Evolutionary conservation across 30 jellyfish, hydroid and myxozoan genomes (phyloP).

Genomic region (Rhopilema esculentum): DNA sequence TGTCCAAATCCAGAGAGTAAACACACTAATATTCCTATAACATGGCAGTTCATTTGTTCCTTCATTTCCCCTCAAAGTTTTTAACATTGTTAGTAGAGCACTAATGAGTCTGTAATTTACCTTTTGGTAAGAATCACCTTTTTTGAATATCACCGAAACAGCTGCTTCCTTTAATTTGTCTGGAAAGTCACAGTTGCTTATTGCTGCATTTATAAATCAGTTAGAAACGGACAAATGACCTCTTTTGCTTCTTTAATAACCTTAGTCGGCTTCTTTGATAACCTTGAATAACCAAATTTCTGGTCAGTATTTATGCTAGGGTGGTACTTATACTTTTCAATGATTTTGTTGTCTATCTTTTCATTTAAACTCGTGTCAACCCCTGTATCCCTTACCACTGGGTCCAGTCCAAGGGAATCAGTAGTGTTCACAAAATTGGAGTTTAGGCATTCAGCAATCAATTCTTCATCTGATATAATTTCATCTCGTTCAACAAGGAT

Average conservation of each 20-base stretch:
- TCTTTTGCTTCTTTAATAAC: slow-evolving; percentile 28
- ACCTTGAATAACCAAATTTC: background rate
- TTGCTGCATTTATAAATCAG: slow-evolving; percentile 4
- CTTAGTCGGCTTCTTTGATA: slow-evolving; percentile 25
- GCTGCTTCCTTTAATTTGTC: background rate
- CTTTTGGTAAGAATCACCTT: background rate
- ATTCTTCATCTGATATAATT: slow-evolving; percentile 31
- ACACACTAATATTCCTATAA: background rate
- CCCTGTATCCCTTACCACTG: slow-evolving; percentile 31
- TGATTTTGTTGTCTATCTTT: slow-evolving; percentile 35
- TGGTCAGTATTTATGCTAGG: slow-evolving; percentile 15
- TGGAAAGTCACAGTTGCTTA: slow-evolving; percentile 25
- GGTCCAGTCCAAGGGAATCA: slow-evolving; percentile 48
- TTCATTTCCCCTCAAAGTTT: background rate
- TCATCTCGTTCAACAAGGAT: slow-evolving; percentile 25
- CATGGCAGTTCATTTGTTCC: background rate
- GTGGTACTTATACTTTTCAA: slow-evolving; percentile 27
- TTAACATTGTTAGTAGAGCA: background rate
- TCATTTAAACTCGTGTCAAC: slow-evolving; percentile 33
- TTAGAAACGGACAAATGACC: slow-evolving; percentile 29
- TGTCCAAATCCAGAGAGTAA: slow-evolving; percentile 16
- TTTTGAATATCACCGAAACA: background rate
- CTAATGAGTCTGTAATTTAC: slow-evolving; percentile 23
- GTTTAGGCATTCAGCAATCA: slow-evolving; percentile 57
- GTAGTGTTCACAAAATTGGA: slow-evolving; percentile 52